Evolutionary conservation across 2,797 vertebrate species (phyloP).

Genomic region (Pygocentrus nattereri): DNA sequence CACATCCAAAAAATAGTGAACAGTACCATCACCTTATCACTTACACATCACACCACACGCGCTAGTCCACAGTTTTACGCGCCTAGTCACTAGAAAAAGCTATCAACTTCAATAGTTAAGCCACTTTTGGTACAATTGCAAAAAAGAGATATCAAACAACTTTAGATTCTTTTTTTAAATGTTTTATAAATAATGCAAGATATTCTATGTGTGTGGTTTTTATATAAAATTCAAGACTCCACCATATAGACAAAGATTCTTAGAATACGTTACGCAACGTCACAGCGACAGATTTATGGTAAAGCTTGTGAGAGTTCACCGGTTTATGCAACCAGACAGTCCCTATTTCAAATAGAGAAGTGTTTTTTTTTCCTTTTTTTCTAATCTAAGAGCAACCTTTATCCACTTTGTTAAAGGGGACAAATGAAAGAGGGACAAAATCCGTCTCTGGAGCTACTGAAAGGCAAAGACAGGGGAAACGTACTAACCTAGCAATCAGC

Average conservation of each 20-base stretch:
- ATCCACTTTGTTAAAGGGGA: neutral
- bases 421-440: conserved; percentile 11
- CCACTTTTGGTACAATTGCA: conserved; percentile 99
- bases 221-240: conserved; percentile 95
- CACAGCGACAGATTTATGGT: conserved; percentile 84
- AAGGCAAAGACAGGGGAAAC: conserved; percentile 3
- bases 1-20: conserved; percentile 74
- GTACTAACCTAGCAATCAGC: neutral
- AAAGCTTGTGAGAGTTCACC: conserved; percentile 79
- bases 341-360: conserved; percentile 53
- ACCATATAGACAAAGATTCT: conserved; percentile 87
- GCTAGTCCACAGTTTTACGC: conserved; percentile 81
- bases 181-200: conserved; percentile 95
- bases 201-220: conserved; percentile 77
- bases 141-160: conserved; percentile 93
- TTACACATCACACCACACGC: conserved; percentile 82
- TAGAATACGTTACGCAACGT: conserved; percentile 80
- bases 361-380: neutral
- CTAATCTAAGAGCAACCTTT: conserved; percentile 17
- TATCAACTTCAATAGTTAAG: conserved; percentile 92
- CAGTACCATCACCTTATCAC: conserved; percentile 81
- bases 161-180: conserved; percentile 72
- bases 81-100: conserved; percentile 88
- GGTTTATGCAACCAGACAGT: conserved; percentile 81
- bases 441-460: conserved; percentile 25